Conservation (phyloP, 1,140 invertebrate species). For the Parasteatoda tepidariorum region DNA sequence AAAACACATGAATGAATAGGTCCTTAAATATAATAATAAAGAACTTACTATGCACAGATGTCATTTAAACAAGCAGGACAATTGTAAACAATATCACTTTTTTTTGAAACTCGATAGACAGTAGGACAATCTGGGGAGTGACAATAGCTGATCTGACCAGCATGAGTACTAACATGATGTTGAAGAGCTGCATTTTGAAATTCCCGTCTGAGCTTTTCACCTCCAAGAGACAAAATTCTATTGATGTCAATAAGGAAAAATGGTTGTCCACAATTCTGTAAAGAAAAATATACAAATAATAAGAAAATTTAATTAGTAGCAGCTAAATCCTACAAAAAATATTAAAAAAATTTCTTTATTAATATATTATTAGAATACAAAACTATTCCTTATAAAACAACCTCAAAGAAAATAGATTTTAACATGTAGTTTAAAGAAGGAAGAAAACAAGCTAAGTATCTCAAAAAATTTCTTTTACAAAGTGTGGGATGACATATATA, state of each 20-base stretch:
- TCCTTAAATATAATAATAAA: background rate
- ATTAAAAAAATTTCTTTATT: no score
- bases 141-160: conserved; percentile 18
- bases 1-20: background rate
- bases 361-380: no score
- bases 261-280: conserved; percentile 38
- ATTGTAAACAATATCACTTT: background rate
- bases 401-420: no score
- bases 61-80: conserved; percentile 31
- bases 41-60: conserved; percentile 47
- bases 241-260: conserved; percentile 31
- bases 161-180: conserved; percentile 12
- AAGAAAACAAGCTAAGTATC: no score
- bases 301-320: no score
- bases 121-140: conserved; percentile 44
- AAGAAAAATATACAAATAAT: background rate
- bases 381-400: no score
- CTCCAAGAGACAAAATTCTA: background rate
- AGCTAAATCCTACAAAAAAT: no score
- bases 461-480: no score
- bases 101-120: conserved; percentile 1
- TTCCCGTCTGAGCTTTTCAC: background rate
- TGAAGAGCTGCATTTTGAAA: conserved; percentile 23
- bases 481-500: no score
- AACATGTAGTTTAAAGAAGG: no score